Evolutionary conservation across 2,113 vertebrate species (phyloP).

Genomic region (Pangasianodon hypophthalmus): DNA sequence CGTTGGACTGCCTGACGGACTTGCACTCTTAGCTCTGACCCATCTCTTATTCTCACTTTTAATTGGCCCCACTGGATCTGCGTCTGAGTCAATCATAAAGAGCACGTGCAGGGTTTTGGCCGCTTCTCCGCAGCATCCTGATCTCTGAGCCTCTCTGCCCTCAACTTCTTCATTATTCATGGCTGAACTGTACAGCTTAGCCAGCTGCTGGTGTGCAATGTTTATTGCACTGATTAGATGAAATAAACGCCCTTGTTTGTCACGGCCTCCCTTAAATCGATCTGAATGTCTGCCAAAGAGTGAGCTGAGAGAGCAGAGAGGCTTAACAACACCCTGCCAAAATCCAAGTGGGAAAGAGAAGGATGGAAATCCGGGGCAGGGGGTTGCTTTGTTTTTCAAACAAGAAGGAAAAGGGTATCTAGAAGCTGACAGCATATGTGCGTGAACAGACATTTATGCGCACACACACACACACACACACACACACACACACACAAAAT

Average conservation of each 20-base stretch:
- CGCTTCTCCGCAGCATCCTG: not conserved
- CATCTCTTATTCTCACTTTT: constrained; percentile 29
- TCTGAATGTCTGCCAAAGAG: constrained; percentile 18
- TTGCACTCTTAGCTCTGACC: constrained; percentile 17
- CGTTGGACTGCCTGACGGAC: not conserved
- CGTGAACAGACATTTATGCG: not conserved
- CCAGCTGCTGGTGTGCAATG: constrained; percentile 30
- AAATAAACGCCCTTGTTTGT: constrained; percentile 40
- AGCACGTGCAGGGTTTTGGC: constrained; percentile 11
- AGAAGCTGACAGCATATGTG: not conserved
- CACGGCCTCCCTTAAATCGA: constrained; percentile 27
- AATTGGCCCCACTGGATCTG: constrained; percentile 47
- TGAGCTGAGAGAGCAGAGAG: not conserved
- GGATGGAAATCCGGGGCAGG: constrained; percentile 1
- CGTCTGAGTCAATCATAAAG: constrained; percentile 38
- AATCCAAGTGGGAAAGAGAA: constrained; percentile 40
- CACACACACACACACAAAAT: not conserved
- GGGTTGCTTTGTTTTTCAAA: constrained; percentile 1
- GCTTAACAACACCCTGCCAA: constrained; percentile 16
- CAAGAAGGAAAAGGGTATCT: not conserved
- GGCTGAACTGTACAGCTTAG: not conserved
- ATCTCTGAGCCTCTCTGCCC: not conserved
- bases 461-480: not conserved
- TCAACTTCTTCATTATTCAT: constrained; percentile 49
- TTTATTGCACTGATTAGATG: constrained; percentile 46